Evolutionary conservation across 2,113 vertebrate species (phyloP).

Genomic region (Calcarius ornatus): DNA sequence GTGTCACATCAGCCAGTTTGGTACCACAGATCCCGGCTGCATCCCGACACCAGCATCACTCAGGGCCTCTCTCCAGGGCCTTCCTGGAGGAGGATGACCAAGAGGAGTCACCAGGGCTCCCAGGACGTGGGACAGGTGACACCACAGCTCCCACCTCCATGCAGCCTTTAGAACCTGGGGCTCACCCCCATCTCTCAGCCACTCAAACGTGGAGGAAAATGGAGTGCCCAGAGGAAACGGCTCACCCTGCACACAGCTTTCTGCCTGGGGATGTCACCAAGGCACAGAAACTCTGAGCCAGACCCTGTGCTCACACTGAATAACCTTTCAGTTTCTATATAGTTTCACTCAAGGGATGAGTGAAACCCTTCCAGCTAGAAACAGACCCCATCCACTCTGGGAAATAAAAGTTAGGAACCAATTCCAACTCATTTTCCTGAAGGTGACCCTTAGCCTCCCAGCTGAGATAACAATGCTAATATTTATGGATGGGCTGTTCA

Average conservation of each 20-base stretch:
- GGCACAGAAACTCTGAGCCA: background rate
- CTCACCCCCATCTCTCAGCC: background rate
- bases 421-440: conserved; percentile 47
- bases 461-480: conserved; percentile 58
- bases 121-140: background rate
- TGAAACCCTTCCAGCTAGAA: conserved; percentile 3
- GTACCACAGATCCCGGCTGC: background rate
- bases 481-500: conserved; percentile 38
- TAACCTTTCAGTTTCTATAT: background rate
- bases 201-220: background rate
- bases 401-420: conserved; percentile 44
- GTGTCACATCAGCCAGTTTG: fast-evolving
- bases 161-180: background rate
- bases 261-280: background rate
- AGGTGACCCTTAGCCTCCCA: conserved; percentile 53
- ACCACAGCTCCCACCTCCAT: background rate
- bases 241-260: background rate
- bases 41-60: background rate
- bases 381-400: background rate
- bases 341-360: background rate
- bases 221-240: background rate
- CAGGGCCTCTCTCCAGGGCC: background rate
- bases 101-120: background rate
- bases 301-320: background rate
- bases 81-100: background rate